Conservation (phyloP, 2,113 vertebrate genomes). For the Silurus glanis region DNA sequence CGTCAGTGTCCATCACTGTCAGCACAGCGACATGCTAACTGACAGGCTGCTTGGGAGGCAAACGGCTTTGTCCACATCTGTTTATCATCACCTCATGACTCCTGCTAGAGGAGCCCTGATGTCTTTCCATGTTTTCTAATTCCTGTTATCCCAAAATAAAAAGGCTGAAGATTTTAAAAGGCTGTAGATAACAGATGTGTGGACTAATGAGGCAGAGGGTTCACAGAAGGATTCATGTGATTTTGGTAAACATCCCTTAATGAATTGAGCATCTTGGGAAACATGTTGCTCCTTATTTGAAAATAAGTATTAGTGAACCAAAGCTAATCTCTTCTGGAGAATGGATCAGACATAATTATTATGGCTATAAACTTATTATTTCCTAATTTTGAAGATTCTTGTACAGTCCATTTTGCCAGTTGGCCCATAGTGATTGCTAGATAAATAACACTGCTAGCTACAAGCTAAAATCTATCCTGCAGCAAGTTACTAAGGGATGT, state of each 20-base stretch:
- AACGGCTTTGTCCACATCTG: conserved; percentile 26
- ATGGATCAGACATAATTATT: background rate
- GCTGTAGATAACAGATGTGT: background rate
- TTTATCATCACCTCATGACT: conserved; percentile 17
- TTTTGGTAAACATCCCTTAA: background rate
- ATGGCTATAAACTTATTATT: background rate
- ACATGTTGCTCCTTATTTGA: background rate
- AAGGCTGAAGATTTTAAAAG: background rate
- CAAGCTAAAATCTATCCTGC: background rate
- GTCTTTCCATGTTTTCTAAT: background rate
- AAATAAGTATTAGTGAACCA: background rate
- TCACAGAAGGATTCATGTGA: background rate
- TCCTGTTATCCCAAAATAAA: background rate
- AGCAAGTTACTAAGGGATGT: background rate
- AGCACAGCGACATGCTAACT: background rate
- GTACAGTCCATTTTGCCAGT: too few relatives aligned
- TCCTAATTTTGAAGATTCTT: background rate
- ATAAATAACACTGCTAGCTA: too few relatives aligned
- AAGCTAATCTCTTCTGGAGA: background rate
- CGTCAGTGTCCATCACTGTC: conserved; percentile 17
- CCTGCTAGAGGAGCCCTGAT: background rate
- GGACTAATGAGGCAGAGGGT: background rate
- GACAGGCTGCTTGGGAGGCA: conserved; percentile 23
- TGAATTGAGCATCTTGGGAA: background rate
- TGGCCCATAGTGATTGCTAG: background rate